These are phyloP conservation scores for Crocuta crocuta DNA, from an alignment of 2,113 vertebrate genomes.

Conservation along the genomic window DNA sequence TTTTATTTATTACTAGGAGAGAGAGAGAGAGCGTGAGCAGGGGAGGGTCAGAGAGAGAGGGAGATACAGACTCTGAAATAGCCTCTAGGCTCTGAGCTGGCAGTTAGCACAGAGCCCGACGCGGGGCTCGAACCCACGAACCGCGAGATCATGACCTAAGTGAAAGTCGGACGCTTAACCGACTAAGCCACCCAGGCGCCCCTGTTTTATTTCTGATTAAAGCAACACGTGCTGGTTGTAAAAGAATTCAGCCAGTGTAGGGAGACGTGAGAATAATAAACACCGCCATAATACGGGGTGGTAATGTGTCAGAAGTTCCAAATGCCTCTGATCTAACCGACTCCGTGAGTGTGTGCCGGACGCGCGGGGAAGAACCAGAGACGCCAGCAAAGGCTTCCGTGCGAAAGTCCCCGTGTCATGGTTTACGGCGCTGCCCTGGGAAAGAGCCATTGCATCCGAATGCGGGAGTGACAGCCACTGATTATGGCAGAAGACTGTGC, in stretches of 20 bases:
- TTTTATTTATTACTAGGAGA: too few relatives aligned
- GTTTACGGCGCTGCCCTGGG: not conserved
- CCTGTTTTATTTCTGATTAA: not conserved
- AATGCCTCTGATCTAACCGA: not conserved
- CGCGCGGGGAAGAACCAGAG: not conserved
- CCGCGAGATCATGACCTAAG: too few relatives aligned
- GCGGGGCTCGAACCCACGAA: too few relatives aligned
- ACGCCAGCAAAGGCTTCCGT: not conserved
- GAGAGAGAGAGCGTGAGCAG: too few relatives aligned
- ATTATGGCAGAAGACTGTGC: not conserved
- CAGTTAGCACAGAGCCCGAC: too few relatives aligned
- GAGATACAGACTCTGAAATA: too few relatives aligned
- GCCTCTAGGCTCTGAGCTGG: too few relatives aligned
- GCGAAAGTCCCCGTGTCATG: not conserved
- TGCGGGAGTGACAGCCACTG: not conserved
- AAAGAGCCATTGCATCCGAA: not conserved
- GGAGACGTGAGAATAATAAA: not conserved
- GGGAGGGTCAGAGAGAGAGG: too few relatives aligned
- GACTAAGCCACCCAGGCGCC: too few relatives aligned
- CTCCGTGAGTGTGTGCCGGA: not conserved
- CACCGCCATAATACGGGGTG: not conserved
- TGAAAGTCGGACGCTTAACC: too few relatives aligned
- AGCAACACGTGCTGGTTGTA: not conserved
- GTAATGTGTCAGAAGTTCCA: not conserved
- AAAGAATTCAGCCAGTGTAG: not conserved